Percentiles rank a stretch among this genome's conserved stretches.
Evolutionary conservation across 2,797 vertebrate genomes (phyloP).

Genomic region (Characodon lateralis): DNA sequence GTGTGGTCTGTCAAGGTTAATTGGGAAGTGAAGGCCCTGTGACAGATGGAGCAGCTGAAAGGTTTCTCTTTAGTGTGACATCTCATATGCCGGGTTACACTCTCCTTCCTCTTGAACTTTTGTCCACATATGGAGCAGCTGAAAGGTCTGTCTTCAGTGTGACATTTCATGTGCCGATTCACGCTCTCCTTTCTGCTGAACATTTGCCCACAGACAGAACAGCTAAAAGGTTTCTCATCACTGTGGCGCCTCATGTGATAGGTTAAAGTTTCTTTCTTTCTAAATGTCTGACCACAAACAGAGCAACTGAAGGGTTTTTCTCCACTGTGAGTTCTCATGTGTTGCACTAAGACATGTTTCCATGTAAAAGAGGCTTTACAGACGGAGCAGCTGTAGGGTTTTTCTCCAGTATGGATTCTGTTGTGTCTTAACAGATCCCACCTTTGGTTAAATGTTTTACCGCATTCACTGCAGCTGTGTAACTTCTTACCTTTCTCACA

Average conservation of each 20-base stretch:
- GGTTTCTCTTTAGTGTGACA: not conserved
- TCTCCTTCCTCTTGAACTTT: conserved; percentile 5
- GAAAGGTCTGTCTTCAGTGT: conserved; percentile 1
- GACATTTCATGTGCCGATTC: not conserved
- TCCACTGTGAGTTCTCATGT: conserved; percentile 7
- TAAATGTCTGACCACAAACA: conserved; percentile 4
- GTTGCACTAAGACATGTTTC: not conserved
- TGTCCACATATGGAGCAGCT: not conserved
- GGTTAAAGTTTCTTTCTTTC: conserved; percentile 1
- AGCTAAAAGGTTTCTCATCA: conserved; percentile 12
- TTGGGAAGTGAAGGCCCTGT: not conserved
- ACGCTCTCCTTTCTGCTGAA: not conserved
- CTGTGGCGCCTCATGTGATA: conserved; percentile 9
- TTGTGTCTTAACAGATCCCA: not conserved
- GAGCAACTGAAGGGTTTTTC: conserved; percentile 1
- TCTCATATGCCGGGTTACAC: not conserved
- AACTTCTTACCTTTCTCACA: not conserved
- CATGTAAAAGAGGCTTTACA: not conserved
- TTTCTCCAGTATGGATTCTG: conserved; percentile 5
- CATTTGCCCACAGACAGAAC: conserved; percentile 3
- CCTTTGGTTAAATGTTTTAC: conserved; percentile 2
- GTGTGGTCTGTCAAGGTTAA: not conserved
- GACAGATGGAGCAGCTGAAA: conserved; percentile 5
- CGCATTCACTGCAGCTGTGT: conserved; percentile 3
- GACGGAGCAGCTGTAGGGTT: conserved; percentile 6